Evolutionary conservation across 2,113 vertebrate species (phyloP), one percentile per base, ranked within the genome.

Genomic region (Nothocercus julius): DNA sequence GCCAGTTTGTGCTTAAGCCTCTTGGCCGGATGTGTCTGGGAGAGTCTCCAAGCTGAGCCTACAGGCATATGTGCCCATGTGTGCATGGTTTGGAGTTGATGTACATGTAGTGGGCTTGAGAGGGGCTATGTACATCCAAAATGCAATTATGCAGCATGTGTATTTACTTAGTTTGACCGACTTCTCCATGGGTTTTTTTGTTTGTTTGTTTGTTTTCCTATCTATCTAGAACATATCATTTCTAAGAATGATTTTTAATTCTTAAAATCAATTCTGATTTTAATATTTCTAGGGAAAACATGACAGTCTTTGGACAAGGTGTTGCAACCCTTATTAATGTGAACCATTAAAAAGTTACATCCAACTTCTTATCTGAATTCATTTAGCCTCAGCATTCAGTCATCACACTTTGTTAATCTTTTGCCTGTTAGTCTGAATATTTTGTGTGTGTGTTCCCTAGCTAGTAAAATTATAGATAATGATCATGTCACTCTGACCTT

Each of bases 391-490:
- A 45, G 24, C 76, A 44, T 14, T 66, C 63, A 87, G 81, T 22
- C 61, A 89, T 70, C 42, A 67, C 49, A 74, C 13, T 15, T 56
- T 63, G 38, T 82, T 82, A 95, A 89, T 63, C 4, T 62, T 89
- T 83, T 81, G n/a, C 45, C 17, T 54, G 51, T 25, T 75, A 34
- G 9, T 24, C 38, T 81, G 72, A 96, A 80, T 59, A 80, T 59
- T 42, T 80, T 67, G 27, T 69, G 68, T 42, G 77, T 70, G 28
- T 69, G 68, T 90, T 80, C 34, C 45, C 49, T 38, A 28, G 10
- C 68, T 49, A 76, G 30, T 63, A 67, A 85, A 77, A 82, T 67
- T n/a, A 61, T 4, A 81, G 82, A 30, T 47, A 89, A 72, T 24
- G 76, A 30, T n/a, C n/a, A n/a, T 3, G 0, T 59, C 49, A 66